Evolutionary conservation across 64 coral and sea anemone species (phyloP), one percentile per base, ranked within the genome.

Genomic region (Pachyseris speciosa): DNA sequence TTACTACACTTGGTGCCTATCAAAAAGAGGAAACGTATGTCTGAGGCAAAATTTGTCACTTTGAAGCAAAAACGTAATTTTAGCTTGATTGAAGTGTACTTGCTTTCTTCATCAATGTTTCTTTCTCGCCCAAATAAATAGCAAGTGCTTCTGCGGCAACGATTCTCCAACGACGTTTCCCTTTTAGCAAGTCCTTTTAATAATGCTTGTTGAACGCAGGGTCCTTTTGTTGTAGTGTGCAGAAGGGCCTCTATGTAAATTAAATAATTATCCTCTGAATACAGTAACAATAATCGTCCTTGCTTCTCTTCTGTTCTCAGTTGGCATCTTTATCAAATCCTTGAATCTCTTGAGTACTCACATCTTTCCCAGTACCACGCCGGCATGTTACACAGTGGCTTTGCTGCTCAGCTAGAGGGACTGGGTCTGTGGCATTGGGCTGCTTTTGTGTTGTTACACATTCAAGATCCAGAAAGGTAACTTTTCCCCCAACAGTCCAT

Each of bases 341-440:
- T 99, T 13, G 71, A 80, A 38, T 99, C 97, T 4, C 70, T 99
- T 1, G 90, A 94, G 24, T 99, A 95, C 83, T 80, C 93, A 8
- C 97, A 99, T 30, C 73, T 99, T 36, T 95, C 97, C 13, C 34
- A 95, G 13, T 75, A 90, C 27, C 93, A 99, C 65, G 59, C 86
- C 9, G 89, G 79, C 2, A 50, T 58, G 28, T 74, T 99, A 27
- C 94, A 99, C 94, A 78, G 63, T 72, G 86, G 74, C 42, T 99
- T 95, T 90, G 97, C 97, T 69, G 86, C 94, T 75, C 97, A 99
- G 63, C 65, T 99, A 27, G 97, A 99, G 77, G 87, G 86, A 42
- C 27, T 99, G 44, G 97, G 97, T 10, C 68, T 95, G 74, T 99
- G 97, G 97, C 85, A 99, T 72, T 99, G 97, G 97, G 90, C 94